Evolutionary conservation across 2,888 invertebrate genomes (phyloP).

Genomic region (Cremastinae sp.): DNA sequence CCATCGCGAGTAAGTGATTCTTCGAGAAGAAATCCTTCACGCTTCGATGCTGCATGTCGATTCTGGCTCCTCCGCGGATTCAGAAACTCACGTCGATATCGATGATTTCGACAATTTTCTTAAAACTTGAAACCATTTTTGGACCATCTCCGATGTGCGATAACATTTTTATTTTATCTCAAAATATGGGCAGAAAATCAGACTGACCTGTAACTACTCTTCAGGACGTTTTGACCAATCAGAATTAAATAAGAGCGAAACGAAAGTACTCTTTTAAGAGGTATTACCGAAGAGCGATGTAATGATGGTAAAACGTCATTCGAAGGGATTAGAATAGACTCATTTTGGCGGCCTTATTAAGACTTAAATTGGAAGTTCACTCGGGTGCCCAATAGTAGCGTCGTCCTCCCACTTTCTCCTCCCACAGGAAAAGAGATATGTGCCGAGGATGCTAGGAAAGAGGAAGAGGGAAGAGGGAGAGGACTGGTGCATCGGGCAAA

Average conservation of each 20-base stretch:
- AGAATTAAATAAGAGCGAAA: too few species aligned
- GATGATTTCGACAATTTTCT: background rate
- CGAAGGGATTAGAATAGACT: constrained; percentile 73
- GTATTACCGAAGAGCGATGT: constrained; percentile 46
- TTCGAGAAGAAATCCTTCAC: constrained; percentile 40
- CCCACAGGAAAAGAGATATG: constrained; percentile 41
- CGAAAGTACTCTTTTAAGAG: constrained; percentile 30
- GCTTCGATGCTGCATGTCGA: constrained; percentile 47
- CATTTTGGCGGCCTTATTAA: constrained; percentile 75
- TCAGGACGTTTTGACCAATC: too few species aligned
- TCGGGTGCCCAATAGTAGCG: constrained; percentile 49
- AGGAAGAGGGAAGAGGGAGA: constrained; percentile 53
- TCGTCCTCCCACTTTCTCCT: constrained; percentile 26
- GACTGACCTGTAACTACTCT: too few species aligned
- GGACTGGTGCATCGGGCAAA: constrained; percentile 74
- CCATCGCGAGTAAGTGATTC: constrained; percentile 54
- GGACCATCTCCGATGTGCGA: background rate
- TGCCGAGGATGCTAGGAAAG: constrained; percentile 3
- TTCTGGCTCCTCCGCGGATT: background rate
- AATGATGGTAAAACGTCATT: constrained; percentile 69
- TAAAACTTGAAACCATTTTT: background rate
- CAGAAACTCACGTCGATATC: too few species aligned
- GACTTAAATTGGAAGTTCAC: constrained; percentile 75
- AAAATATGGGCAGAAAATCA: background rate
- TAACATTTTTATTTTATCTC: background rate